Conservation (phyloP, 2,888 invertebrate genomes). For the Orthosia cruda region DNA sequence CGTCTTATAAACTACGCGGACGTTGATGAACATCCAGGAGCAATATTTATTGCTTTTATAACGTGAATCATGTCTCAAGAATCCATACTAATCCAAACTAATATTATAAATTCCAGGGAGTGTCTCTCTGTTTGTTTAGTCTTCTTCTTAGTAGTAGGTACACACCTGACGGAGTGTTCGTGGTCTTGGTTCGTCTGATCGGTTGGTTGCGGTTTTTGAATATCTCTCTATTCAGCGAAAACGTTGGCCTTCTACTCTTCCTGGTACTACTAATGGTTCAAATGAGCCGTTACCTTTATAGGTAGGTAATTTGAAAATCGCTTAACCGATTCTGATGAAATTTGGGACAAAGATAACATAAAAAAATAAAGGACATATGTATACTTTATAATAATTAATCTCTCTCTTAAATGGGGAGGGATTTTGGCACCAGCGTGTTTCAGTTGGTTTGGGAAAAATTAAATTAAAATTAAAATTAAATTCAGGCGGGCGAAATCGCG, state of each 20-base stretch:
- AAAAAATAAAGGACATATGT: neutral
- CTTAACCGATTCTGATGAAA: neutral
- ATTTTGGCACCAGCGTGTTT: neutral
- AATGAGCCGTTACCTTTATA: too few species aligned
- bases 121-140: neutral
- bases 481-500: neutral
- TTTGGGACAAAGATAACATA: fast-evolving
- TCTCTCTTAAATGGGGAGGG: neutral
- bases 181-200: too few species aligned
- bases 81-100: slow-evolving; percentile 31
- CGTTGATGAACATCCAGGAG: slow-evolving; percentile 76
- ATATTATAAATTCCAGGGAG: neutral
- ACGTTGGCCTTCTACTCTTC: too few species aligned
- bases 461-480: too few species aligned
- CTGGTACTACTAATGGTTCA: too few species aligned
- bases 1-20: slow-evolving; percentile 80
- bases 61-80: slow-evolving; percentile 55
- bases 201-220: too few species aligned
- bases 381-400: too few species aligned
- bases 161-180: too few species aligned
- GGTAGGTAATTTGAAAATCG: neutral
- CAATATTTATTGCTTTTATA: slow-evolving; percentile 74
- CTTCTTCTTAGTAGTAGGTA: too few species aligned
- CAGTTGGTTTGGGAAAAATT: neutral
- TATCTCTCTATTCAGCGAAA: too few species aligned